Base-by-base conservation (phyloP, 2,797 vertebrate species). In the Merluccius polli region DNA sequence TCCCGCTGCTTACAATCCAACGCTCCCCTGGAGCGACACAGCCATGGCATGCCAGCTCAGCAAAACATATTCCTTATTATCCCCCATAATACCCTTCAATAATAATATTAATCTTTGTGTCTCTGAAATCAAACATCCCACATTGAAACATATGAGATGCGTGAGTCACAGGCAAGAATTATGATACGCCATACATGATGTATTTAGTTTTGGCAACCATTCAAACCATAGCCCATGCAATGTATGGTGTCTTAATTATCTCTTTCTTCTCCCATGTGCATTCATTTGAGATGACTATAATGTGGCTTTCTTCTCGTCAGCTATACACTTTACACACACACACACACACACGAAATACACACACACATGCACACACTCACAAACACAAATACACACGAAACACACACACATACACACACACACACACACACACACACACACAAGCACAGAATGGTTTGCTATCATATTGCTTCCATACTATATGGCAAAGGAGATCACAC, bases 401-500 rank as follows among this genome's bases (percentile, higher is more conserved):
- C 72, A 48, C 24, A 15, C 72, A 73, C 29, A 27, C 36, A 29
- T 0, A 44, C 41, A 67, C 83, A 81, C 83, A 83, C 68, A 44
- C 15, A 44, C 41, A 44, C 15, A 44, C 41, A 16, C 41, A 15
- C 1, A 44, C 15, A 15, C 2, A 35, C 8, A 8, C 33, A 8
- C 33, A 35, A 35, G 33, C 33, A 35, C 33, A 35, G 3, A 35
- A 16, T 48, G 44, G 44, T 21, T 4, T 48, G 44, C 44, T 48
- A 18, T 12, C 44, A 48, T 48, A 48, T 48, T 48, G 41, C 82
- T 84, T 86, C 75, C 80, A 59, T 75, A 79, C 83, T 70, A 18
- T 69, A 77, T 84, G 81, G 77, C 82, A 78, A 33, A 81, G 41
- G 77, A 84, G 76, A 87, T 86, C 81, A 63, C 72, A 82, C 70